Evolutionary conservation across 2,797 vertebrate genomes (phyloP), one percentile per base, ranked within the genome.

Genomic region (Podarcis siculus): DNA sequence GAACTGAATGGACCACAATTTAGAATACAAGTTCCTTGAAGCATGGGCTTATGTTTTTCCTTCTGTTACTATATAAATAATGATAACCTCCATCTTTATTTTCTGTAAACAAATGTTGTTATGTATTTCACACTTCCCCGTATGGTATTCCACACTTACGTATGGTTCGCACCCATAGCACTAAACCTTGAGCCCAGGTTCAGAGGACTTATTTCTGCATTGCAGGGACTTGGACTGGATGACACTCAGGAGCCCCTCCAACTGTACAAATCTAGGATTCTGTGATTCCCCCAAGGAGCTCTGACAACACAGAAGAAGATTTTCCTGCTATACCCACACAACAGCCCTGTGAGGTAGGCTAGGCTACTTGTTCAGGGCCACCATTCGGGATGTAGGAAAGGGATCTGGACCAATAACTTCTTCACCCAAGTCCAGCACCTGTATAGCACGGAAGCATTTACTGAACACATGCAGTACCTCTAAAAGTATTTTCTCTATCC

Each of bases 1-100:
- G 91, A 90, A 93, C 73, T n/a, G 80, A 92, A 80, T 66, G 90
- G 75, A 75, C 77, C 93, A 55, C 49, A 72, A 87, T 93, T 94
- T 95, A 77, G 35, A 42, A 85, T 21, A 21, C 42, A 66, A 42
- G 37, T 19, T 66, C 30, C 19, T 55, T 55, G 23, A 30, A 19
- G 21, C 15, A 30, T 10, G 19, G 58, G 39, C 17, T 23, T 67
- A 3, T 32, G 15, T 21, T 85, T 77, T 85, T 8, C 8, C 55
- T 39, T 9, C 66, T 19, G 4, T 58, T 25, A 10, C 49, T 78
- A 42, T 67, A 49, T 67, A 66, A 23, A 66, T 32, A 35, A 45
- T n/a, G 10, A 77, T 85, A 30, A 39, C 10, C 15, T 76, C 30
- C 23, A 25, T 77, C 76, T 64, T 71, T 15, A 27, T 92, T 88